A percentile compares a stretch with the other conserved stretches of the same genome.
Conservation (phyloP, 2,113 vertebrate species). For the Callipepla squamata region DNA sequence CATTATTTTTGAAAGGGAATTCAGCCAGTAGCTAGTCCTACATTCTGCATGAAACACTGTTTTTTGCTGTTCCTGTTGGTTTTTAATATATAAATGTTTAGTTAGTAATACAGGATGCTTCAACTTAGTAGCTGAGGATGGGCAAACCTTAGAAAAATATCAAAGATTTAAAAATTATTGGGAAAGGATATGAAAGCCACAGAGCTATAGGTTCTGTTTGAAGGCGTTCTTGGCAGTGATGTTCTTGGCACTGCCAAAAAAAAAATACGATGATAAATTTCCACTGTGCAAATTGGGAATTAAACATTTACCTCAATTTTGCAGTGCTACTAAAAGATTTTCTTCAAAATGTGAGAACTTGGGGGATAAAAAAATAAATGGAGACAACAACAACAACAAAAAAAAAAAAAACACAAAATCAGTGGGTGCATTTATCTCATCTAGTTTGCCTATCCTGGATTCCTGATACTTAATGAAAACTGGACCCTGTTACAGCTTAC, state of each 20-base stretch:
- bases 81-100: not conserved
- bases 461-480: not conserved
- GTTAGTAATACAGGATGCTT: not conserved
- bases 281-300: not conserved
- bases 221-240: not conserved
- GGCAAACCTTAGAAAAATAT: not conserved
- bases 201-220: not conserved
- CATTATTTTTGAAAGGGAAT: not conserved
- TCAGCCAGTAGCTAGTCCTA: not conserved
- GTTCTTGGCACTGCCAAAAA: not conserved
- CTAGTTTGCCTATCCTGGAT: not conserved
- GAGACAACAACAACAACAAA: not conserved
- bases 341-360: fast-evolving
- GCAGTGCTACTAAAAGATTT: not conserved
- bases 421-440: not conserved
- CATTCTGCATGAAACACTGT: not conserved
- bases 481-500: fast-evolving
- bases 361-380: not conserved
- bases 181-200: not conserved
- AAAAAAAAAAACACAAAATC: not conserved
- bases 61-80: not conserved
- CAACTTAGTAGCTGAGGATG: not conserved
- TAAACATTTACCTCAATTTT: not conserved
- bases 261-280: not conserved
- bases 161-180: not conserved